phyloP scores from a whole-genome alignment of 2,797 vertebrate genomes.

The Xyrichtys novacula region DNA sequence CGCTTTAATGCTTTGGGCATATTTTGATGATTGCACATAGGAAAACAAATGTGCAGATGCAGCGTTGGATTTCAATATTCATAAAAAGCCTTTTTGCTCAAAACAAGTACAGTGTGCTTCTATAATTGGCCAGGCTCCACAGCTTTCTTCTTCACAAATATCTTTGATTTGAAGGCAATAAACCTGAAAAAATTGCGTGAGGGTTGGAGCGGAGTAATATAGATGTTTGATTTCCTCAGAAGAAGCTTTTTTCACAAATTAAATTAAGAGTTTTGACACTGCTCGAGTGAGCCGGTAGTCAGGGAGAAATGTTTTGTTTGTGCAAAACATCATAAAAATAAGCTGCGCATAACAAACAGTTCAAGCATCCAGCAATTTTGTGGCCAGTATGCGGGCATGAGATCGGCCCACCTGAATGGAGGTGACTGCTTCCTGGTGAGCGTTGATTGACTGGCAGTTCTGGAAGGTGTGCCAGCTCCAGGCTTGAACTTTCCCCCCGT shows the following conservation, averaged over 20 bases:
- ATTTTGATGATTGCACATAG: constrained; percentile 73
- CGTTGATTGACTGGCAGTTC: constrained; percentile 85
- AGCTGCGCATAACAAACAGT: constrained; percentile 29
- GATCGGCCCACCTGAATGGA: constrained; percentile 85
- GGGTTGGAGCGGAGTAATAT: constrained; percentile 43
- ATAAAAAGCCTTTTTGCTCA: constrained; percentile 65
- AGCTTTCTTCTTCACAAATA: constrained; percentile 61
- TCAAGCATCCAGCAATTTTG: constrained; percentile 22
- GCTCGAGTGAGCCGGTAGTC: neutral
- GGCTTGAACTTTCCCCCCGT: constrained; percentile 88
- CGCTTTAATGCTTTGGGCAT: constrained; percentile 69
- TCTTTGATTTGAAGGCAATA: constrained; percentile 70
- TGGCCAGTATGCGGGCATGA: constrained; percentile 29
- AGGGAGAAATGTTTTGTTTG: constrained; percentile 10
- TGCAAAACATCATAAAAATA: constrained; percentile 23
- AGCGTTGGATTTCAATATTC: constrained; percentile 66
- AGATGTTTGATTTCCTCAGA: constrained; percentile 45
- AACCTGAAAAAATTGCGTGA: constrained; percentile 40
- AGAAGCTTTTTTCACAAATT: constrained; percentile 52
- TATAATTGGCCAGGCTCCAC: constrained; percentile 58
- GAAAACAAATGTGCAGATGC: constrained; percentile 46
- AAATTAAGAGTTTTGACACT: constrained; percentile 38
- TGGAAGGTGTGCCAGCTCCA: constrained; percentile 87
- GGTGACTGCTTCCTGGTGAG: constrained; percentile 85
- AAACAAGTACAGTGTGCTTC: constrained; percentile 60